Evolutionary conservation across 2,113 vertebrate genomes (phyloP), one percentile per base, ranked within the genome.

Genomic region (Macquaria australasica): DNA sequence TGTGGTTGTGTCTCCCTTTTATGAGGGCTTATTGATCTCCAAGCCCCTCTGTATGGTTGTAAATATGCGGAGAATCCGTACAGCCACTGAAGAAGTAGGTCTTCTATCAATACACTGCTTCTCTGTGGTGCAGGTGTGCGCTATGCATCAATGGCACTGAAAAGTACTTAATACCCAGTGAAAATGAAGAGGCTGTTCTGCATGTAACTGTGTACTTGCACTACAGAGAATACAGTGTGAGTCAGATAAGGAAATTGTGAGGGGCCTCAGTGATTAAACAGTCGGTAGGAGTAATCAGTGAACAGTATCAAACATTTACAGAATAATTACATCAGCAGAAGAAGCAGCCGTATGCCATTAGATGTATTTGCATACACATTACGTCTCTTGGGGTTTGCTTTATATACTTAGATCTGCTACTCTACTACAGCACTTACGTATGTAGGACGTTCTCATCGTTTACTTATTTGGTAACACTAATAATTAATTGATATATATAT

Each of bases 1-100:
- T 84, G 63, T 21, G 39, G 37, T 6, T 66, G 21, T 67, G 51
- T 59, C 28, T 66, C 20, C 23, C 53, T 69, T 63, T 34, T 70
- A 31, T 1, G 11, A 21, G 25, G 7, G 50, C 1, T 72, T 39
- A 21, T 63, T 56, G 3, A 51, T 76, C 67, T 62, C 58, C 39
- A 55, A 21, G 43, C 6, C 60, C 69, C 48, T 73, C 39, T 14
- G 28, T 31, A 14, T 59, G 11, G 20, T 66, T 10, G 23, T 28
- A 53, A 76, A 68, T 14, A 45, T 63, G 39, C 62, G 4, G 60
- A 53, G 10, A 58, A 39, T 39, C 39, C 28, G 9, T 55, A 20
- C n/a, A 28, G 34, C 34, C 34, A 58, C 20, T 71, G 20, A 31
- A 71, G 28, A 55, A 1, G 0, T 2, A 3, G 28, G 8, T 23